Evolutionary conservation across 2,797 vertebrate species (phyloP).

Genomic region (Tadarida brasiliensis): DNA sequence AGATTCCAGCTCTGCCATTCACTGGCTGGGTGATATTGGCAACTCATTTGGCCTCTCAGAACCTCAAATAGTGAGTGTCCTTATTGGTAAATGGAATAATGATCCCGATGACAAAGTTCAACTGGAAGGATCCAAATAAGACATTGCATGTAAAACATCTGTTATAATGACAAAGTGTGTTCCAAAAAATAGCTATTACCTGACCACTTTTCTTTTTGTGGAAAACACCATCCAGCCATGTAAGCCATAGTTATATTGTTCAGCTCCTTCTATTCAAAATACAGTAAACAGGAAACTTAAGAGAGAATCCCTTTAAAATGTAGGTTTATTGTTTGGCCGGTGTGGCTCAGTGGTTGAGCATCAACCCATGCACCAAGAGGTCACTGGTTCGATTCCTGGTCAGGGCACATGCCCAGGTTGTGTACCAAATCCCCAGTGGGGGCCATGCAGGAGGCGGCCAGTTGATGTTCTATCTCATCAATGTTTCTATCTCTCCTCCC

Average conservation of each 20-base stretch:
- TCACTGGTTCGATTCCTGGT: no score
- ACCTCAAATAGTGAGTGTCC: neutral
- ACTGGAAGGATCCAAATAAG: neutral
- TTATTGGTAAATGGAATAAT: neutral
- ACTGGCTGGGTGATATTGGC: neutral
- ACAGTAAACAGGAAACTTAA: neutral
- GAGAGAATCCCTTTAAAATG: neutral
- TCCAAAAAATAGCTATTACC: neutral
- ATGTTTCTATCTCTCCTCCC: no score
- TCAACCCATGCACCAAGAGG: no score
- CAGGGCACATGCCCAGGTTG: no score
- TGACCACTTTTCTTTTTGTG: neutral
- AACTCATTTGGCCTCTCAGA: neutral
- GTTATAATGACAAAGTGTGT: neutral
- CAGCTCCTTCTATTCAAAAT: constrained; percentile 5
- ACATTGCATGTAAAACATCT: neutral
- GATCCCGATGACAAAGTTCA: neutral
- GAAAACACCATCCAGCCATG: neutral
- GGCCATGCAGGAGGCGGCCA: no score
- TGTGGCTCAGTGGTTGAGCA: no score
- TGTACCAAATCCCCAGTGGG: no score
- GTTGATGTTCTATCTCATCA: no score
- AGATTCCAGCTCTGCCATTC: neutral
- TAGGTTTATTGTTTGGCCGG: neutral
- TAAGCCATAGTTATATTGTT: neutral